Evolutionary conservation across 2,888 invertebrate genomes (phyloP).

Genomic region (Ichneumon xanthorius): DNA sequence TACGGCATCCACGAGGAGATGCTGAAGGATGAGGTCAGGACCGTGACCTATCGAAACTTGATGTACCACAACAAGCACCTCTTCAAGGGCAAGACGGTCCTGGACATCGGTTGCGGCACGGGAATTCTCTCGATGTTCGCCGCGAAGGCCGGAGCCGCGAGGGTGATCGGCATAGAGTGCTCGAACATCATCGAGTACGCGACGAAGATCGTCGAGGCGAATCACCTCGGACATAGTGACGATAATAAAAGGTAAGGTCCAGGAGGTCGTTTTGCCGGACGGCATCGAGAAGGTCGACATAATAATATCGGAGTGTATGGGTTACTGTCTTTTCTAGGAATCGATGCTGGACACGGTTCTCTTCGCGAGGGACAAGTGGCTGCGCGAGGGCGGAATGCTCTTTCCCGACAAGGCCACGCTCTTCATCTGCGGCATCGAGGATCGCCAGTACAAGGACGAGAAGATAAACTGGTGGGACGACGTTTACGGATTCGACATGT

Average conservation of each 20-base stretch:
- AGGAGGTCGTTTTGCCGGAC: constrained; percentile 96
- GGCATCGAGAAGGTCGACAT: constrained; percentile 98
- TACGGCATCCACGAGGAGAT: constrained; percentile 99
- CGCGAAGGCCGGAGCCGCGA: constrained; percentile 98
- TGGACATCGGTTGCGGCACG: constrained; percentile 99
- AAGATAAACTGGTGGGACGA: constrained; percentile 99
- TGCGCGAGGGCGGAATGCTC: constrained; percentile 95
- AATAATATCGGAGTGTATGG: constrained; percentile 93
- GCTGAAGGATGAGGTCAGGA: constrained; percentile 99
- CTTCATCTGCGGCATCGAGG: constrained; percentile 97
- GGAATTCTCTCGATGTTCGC: constrained; percentile 99
- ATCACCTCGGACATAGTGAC: constrained; percentile 92
- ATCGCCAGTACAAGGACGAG: constrained; percentile 99
- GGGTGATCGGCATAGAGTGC: constrained; percentile 98
- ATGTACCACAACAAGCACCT: constrained; percentile 99
- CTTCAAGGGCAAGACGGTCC: constrained; percentile 95
- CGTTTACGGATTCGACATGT: constrained; percentile 99
- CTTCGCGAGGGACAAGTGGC: constrained; percentile 99
- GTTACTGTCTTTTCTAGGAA: constrained; percentile 97
- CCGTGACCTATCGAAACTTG: constrained; percentile 98
- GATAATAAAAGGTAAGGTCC: constrained; percentile 96
- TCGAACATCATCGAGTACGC: constrained; percentile 99
- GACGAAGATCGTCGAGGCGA: constrained; percentile 95
- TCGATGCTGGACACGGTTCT: constrained; percentile 99
- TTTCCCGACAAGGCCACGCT: constrained; percentile 97